These are phyloP conservation scores for Drosophila watanabei DNA, from an alignment of 1,140 invertebrate species.

Conservation along the genomic window DNA sequence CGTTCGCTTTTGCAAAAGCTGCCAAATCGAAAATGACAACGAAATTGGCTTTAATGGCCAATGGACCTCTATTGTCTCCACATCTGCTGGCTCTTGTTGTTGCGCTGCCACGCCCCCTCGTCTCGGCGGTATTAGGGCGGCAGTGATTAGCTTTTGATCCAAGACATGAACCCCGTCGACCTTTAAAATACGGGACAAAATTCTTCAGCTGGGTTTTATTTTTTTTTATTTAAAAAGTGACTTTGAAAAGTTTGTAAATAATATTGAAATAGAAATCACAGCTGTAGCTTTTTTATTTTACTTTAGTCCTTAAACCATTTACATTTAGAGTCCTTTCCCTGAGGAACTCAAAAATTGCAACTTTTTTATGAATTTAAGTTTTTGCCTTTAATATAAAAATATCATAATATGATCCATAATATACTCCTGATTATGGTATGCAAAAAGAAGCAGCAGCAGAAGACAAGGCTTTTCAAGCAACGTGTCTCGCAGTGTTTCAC, in stretches of 20 bases:
- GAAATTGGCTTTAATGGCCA: conserved; percentile 67
- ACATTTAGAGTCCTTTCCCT: no score
- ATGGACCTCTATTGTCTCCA: conserved; percentile 14
- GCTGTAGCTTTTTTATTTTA: background rate
- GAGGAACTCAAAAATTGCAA: no score
- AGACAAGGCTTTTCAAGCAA: no score
- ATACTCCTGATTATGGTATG: no score
- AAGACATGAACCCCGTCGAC: background rate
- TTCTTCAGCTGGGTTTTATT: background rate
- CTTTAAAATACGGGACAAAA: background rate
- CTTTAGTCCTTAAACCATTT: background rate
- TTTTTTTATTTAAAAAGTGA: background rate
- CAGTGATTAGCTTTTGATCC: conserved; percentile 16
- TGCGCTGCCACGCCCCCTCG: conserved; percentile 20
- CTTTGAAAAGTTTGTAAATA: background rate
- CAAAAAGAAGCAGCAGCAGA: no score
- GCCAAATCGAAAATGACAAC: conserved; percentile 77
- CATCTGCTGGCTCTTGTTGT: conserved; percentile 6
- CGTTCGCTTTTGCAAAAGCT: conserved; percentile 57
- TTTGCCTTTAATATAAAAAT: no score
- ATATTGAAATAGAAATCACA: background rate
- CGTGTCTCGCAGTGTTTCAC: no score
- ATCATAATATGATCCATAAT: no score
- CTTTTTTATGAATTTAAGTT: no score
- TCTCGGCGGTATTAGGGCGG: background rate